Evolutionary conservation across 1,140 invertebrate species (phyloP).

Genomic region (Neodiprion fabricii): DNA sequence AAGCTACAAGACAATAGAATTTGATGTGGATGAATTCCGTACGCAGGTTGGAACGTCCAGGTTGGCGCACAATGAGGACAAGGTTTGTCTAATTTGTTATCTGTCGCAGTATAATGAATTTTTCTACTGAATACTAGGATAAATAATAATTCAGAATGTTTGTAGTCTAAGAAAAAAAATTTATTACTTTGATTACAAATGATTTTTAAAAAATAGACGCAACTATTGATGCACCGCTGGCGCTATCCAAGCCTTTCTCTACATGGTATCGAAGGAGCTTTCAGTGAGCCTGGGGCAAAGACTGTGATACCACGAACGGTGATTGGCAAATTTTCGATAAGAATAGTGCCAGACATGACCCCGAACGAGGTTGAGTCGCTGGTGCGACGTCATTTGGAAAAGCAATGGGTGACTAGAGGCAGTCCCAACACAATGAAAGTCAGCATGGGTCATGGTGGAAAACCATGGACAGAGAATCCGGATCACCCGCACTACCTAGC

Average conservation of each 20-base stretch:
- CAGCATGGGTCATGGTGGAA: constrained; percentile 78
- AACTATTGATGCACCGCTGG: constrained; percentile 90
- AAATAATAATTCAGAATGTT: not conserved
- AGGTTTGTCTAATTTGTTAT: constrained; percentile 59
- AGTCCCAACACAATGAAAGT: constrained; percentile 90
- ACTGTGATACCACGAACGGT: constrained; percentile 96
- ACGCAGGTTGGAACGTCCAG: constrained; percentile 73
- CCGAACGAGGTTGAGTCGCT: constrained; percentile 78
- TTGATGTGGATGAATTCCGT: constrained; percentile 80
- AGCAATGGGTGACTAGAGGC: constrained; percentile 71
- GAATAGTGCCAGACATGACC: constrained; percentile 91
- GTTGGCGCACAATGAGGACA: constrained; percentile 79
- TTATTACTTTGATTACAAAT: not conserved
- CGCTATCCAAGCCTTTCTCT: constrained; percentile 88
- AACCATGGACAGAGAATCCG: constrained; percentile 91
- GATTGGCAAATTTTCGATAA: constrained; percentile 94
- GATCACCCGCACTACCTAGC: constrained; percentile 92
- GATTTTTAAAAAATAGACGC: constrained; percentile 49
- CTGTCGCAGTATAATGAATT: no score
- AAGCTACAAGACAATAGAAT: constrained; percentile 88
- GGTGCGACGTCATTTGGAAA: constrained; percentile 78
- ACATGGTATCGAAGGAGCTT: constrained; percentile 94
- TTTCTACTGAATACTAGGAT: not conserved
- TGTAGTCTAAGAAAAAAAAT: not conserved
- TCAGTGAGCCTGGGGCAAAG: constrained; percentile 89